Percentiles rank a stretch among this genome's conserved stretches.
phyloP scores from a whole-genome alignment of 2,797 vertebrate genomes.

The Megaceryle alcyon region DNA sequence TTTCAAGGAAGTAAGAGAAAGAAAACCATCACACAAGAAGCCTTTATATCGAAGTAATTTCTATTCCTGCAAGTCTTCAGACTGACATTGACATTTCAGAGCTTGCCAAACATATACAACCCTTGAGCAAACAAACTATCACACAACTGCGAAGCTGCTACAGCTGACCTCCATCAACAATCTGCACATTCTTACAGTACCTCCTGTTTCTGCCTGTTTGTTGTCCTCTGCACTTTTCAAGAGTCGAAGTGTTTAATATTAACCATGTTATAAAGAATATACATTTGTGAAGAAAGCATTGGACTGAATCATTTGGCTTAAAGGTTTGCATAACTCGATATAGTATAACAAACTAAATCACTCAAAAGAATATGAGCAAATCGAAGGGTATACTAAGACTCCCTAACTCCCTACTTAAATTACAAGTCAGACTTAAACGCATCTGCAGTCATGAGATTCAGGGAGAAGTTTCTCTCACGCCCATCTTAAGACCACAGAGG shows the following conservation, averaged over 20 bases:
- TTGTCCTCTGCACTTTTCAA: not conserved
- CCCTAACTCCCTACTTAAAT: not conserved
- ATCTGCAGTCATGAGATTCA: not conserved
- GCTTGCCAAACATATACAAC: not conserved
- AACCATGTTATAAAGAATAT: not conserved
- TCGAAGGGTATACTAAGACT: not conserved
- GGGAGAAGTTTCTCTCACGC: not conserved
- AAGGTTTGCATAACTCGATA: not conserved
- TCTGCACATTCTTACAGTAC: not conserved
- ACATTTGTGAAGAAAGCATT: not conserved
- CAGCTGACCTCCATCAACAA: not conserved
- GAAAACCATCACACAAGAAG: slow-evolving; percentile 1
- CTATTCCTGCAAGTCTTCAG: slow-evolving; percentile 19
- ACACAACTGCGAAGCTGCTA: not conserved
- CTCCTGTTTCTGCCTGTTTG: not conserved
- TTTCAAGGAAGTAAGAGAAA: not conserved
- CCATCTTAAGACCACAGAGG: not conserved
- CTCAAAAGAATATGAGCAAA: not conserved
- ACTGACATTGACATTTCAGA: not conserved
- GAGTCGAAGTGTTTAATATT: not conserved
- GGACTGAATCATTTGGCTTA: not conserved
- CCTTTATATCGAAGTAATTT: slow-evolving; percentile 18
- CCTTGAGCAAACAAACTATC: not conserved
- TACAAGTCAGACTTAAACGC: not conserved
- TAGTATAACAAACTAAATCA: not conserved